phyloP scores from a whole-genome alignment of 1,140 invertebrate species.

The Drosophila rhopaloa region DNA sequence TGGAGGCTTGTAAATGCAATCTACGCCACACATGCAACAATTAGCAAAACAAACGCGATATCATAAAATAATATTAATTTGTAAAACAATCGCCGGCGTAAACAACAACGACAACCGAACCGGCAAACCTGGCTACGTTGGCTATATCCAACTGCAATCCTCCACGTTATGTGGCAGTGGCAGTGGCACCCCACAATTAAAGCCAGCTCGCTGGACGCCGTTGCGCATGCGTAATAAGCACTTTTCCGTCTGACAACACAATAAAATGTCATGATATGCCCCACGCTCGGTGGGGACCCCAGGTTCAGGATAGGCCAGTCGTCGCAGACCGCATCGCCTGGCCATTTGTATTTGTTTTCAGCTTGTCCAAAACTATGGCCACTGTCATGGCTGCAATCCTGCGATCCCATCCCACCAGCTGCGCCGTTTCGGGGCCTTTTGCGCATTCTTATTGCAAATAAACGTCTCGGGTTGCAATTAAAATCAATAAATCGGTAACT shows the following conservation, averaged over 20 bases:
- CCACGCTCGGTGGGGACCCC: slow-evolving; percentile 75
- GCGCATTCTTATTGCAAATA: slow-evolving; percentile 77
- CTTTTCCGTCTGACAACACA: slow-evolving; percentile 84
- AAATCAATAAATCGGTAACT: slow-evolving; percentile 82
- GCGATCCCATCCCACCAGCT: slow-evolving; percentile 2
- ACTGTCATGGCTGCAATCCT: slow-evolving; percentile 46
- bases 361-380: slow-evolving; percentile 76
- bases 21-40: slow-evolving; percentile 84
- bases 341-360: slow-evolving; percentile 67
- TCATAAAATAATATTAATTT: slow-evolving; percentile 84
- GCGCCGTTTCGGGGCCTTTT: slow-evolving; percentile 55
- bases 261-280: slow-evolving; percentile 85
- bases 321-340: neutral
- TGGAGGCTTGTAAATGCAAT: slow-evolving; percentile 64
- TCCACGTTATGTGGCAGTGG: slow-evolving; percentile 41
- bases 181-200: slow-evolving; percentile 78
- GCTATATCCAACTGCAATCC: slow-evolving; percentile 35
- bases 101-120: slow-evolving; percentile 70
- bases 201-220: slow-evolving; percentile 59
- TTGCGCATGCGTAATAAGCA: slow-evolving; percentile 84
- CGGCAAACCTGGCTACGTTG: slow-evolving; percentile 6
- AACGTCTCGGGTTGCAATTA: slow-evolving; percentile 80
- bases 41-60: slow-evolving; percentile 84
- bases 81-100: slow-evolving; percentile 80
- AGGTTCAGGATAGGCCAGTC: slow-evolving; percentile 6